Base-by-base conservation (phyloP, 2,888 invertebrate genomes). In the Morpho deidamia region DNA sequence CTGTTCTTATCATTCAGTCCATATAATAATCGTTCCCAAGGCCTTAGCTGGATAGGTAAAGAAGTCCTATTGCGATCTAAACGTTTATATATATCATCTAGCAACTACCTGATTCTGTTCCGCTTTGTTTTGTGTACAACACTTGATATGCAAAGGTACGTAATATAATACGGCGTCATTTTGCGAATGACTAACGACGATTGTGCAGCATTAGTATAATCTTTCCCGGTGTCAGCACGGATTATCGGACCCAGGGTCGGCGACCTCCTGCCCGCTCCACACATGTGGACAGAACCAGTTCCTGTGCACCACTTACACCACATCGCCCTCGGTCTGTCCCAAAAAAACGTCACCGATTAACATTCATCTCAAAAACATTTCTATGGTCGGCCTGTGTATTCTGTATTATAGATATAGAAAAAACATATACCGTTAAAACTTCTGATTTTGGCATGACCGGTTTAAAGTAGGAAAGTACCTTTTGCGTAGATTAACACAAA, bases 251-350 rank as follows among this genome's bases (percentile, higher is more conserved):
- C 70, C 67, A 70, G 70, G 87, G 82, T 87, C 84, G 73, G 59
- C 70, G 83, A 84, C 81, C 86, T 72, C 64, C 64, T 59, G 55
- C 60, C 56, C 62, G 57, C 54, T 54, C 57, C 57, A 70, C 81
- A 84, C 82, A 83, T 84, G 83, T 84, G 82, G 78, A 72, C 77
- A 77, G 82, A 87, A 85, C 81, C 86, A 69, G 73, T 87, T 87
- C 83, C 77, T 71, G 72, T 79, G 73, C 76, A 78, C 81, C 75
- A 83, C 80, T 80, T 80, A 70, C 68, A 69, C 38, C 46, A 23
- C 54, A 41, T 50, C 51, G 47, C 44, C 56, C 46, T 49, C 46
- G 44, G 35, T 32, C 11, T 45, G 43, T 39, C 42, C 51, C 39
- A 59, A 59, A 59, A 59, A 56, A 55, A 49, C 49, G 46, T 50